Base-by-base conservation (phyloP, 2,797 vertebrate genomes). In the Xenops minutus region DNA sequence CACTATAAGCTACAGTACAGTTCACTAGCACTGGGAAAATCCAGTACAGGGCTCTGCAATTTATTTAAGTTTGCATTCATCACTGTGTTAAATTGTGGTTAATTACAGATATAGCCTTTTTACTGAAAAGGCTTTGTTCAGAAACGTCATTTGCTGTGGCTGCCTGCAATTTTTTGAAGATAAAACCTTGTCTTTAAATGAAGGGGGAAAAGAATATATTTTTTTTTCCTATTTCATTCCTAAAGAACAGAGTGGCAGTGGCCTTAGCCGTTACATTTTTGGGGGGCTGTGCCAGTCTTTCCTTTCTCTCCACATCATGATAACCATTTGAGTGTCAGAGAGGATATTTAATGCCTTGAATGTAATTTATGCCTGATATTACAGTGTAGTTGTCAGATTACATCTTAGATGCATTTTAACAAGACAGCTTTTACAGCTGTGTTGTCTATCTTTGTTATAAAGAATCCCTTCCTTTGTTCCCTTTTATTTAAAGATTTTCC, bases 401-500 rank as follows among this genome's bases (percentile, higher is more conserved):
- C 62, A 55, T 69, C 10, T 77, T 75, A 66, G 68, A 48, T 1
- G 19, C 27, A 49, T 89, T 96, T 86, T 89, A 92, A 75, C 22
- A 77, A 77, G 59, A 63, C 36, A 78, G 24, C 37, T 10, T 95
- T 92, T 95, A 95, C 29, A 92, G 44, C 21, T 92, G 43, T 62
- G 26, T 85, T 95, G 78, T 90, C 56, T 80, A 13, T 80, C 89
- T 92, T 92, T 79, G 88, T 95, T 91, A 78, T 56, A 92, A 81
- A 82, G 55, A 89, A 32, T 87, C 34, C 75, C 58, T 81, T 89
- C 37, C 23, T 67, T 92, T 97, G 64, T 88, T 62, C 32, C 78
- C 48, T 76, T 93, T 93, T 92, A 86, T 92, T 90, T 95, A 72
- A 96, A 91, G 49, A 73, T 91, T 84, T 90, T 66, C 41, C 69